A percentile compares a stretch with the other conserved stretches of the same genome.
These are phyloP conservation scores for Drosophila algonquin DNA, from an alignment of 2,888 invertebrate genomes.

Conservation along the genomic window DNA sequence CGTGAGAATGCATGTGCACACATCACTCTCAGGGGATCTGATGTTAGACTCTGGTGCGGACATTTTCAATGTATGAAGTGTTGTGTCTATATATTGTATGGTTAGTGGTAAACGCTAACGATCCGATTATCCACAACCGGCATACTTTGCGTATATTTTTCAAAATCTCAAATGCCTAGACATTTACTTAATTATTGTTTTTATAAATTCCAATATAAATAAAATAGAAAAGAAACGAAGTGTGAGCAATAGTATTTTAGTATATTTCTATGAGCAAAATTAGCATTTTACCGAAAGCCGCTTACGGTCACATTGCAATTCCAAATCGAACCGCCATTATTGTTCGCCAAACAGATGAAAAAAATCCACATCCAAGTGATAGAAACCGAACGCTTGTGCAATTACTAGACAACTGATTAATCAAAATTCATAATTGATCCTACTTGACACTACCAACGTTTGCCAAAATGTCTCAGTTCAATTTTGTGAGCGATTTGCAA, in stretches of 20 bases:
- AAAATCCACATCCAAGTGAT: slow-evolving; percentile 17
- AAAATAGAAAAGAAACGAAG: too few species aligned
- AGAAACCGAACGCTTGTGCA: slow-evolving; percentile 30
- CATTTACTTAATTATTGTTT: too few species aligned
- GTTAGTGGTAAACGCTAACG: too few species aligned
- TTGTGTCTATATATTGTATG: too few species aligned
- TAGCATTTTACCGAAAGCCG: not conserved
- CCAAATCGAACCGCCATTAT: slow-evolving; percentile 62
- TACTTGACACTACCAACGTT: slow-evolving; percentile 8
- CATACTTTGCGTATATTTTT: too few species aligned
- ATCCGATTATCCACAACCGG: too few species aligned
- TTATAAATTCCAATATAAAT: too few species aligned
- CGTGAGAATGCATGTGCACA: too few species aligned
- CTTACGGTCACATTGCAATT: slow-evolving; percentile 31
- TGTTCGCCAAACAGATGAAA: slow-evolving; percentile 6
- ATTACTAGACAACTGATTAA: slow-evolving; percentile 23
- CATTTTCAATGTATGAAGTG: too few species aligned
- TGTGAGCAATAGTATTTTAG: not conserved
- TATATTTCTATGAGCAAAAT: not conserved
- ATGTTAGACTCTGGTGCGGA: too few species aligned
- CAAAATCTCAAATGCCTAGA: too few species aligned
- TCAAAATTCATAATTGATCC: not conserved
- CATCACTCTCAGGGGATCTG: too few species aligned
- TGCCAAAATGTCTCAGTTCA: slow-evolving; percentile 89
- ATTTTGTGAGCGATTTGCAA: slow-evolving; percentile 91